Percentiles rank a stretch among this genome's conserved stretches.
phyloP scores from a whole-genome alignment of 2,113 vertebrate species.

The Entelurus aequoreus region DNA sequence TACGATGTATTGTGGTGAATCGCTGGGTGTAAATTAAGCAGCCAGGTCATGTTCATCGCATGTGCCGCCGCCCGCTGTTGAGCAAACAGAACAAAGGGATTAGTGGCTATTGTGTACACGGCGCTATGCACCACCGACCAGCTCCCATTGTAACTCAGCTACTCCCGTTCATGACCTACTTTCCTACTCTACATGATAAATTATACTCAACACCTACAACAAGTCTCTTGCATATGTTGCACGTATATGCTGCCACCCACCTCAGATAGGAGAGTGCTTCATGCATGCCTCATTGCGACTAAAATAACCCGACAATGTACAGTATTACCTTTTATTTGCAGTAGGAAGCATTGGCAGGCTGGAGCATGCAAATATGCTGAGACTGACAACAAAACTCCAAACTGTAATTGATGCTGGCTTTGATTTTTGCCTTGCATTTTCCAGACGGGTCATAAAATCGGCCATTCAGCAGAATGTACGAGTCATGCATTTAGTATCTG shows the following conservation, averaged over 20 bases:
- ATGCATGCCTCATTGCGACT: background rate
- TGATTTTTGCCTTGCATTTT: background rate
- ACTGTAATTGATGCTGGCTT: background rate
- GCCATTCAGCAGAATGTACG: background rate
- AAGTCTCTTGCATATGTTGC: constrained; percentile 38
- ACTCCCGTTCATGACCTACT: constrained; percentile 59
- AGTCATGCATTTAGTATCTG: background rate
- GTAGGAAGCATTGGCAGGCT: background rate
- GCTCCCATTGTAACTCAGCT: constrained; percentile 25
- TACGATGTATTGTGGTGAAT: constrained; percentile 1
- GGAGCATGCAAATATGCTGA: background rate
- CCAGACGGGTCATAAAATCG: background rate
- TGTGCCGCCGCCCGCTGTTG: background rate
- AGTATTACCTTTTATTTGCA: background rate
- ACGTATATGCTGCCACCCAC: background rate
- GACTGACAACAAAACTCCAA: background rate
- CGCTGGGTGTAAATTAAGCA: background rate
- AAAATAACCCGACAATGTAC: background rate
- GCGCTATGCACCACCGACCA: constrained; percentile 27
- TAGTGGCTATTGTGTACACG: constrained; percentile 9
- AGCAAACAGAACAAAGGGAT: constrained; percentile 8
- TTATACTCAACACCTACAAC: constrained; percentile 36
- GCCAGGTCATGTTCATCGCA: constrained; percentile 2
- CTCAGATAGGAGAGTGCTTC: background rate
- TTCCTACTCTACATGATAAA: constrained; percentile 47